These are phyloP conservation scores for Chondrilla cf. caribensis DNA, from an alignment of 37 sponge, comb jelly and placozoan genomes.

Conservation along the genomic window DNA sequence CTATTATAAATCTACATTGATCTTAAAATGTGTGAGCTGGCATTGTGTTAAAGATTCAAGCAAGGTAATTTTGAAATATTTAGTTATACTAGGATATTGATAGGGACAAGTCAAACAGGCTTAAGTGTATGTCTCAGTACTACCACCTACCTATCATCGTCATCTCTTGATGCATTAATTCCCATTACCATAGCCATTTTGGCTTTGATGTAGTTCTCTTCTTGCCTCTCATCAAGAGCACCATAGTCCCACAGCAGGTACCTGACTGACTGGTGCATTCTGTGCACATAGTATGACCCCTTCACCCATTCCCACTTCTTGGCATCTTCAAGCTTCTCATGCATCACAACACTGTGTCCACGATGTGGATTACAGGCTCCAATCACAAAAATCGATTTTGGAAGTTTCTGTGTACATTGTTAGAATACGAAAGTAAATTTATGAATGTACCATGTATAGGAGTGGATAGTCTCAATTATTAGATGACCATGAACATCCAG, in stretches of 20 bases:
- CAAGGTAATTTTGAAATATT: too few species aligned
- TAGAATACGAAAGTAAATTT: too few species aligned
- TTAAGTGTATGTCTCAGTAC: too few species aligned
- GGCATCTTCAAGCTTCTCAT: neutral
- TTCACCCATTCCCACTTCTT: constrained; percentile 70
- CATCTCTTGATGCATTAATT: too few species aligned
- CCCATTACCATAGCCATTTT: constrained; percentile 67
- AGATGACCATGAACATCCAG: too few species aligned
- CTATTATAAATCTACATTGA: too few species aligned
- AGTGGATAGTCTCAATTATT: too few species aligned
- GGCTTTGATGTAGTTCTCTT: constrained; percentile 76
- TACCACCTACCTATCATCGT: neutral
- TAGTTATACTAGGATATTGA: too few species aligned
- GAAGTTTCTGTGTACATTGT: constrained; percentile 40
- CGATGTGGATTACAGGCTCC: constrained; percentile 89
- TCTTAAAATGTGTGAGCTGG: too few species aligned
- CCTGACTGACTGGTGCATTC: constrained; percentile 76
- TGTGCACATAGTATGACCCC: constrained; percentile 79
- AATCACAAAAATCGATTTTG: constrained; percentile 70
- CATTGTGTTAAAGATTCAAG: too few species aligned
- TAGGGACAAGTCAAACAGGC: too few species aligned
- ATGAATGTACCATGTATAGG: too few species aligned
- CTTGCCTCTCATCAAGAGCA: constrained; percentile 78
- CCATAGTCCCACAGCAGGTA: constrained; percentile 92
- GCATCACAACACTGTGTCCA: constrained; percentile 65